Conservation (phyloP, 2,113 vertebrate species). For the Leucosticte australis region DNA sequence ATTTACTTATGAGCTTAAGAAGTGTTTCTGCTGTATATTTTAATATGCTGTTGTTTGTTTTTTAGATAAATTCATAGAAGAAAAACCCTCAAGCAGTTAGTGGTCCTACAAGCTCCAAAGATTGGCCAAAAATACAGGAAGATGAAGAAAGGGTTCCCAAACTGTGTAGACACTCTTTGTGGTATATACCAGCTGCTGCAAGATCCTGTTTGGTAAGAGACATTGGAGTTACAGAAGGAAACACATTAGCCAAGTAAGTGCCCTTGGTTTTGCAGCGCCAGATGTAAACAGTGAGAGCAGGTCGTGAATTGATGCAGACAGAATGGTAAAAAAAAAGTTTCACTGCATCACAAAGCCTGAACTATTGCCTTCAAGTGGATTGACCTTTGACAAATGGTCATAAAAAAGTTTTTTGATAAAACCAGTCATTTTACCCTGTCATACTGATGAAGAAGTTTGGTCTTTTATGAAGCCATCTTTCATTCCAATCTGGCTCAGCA, state of each 20-base stretch:
- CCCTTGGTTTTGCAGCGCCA: not conserved
- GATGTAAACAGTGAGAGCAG: not conserved
- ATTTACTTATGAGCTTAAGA: not conserved
- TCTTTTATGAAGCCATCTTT: not conserved
- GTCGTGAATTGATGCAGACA: not conserved
- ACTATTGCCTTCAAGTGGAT: not conserved
- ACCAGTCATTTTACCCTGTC: not conserved
- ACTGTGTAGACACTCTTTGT: not conserved
- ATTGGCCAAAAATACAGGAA: slow-evolving; percentile 40
- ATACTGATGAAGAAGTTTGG: not conserved
- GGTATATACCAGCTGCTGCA: slow-evolving; percentile 2
- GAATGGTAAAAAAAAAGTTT: not conserved
- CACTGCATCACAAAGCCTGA: not conserved
- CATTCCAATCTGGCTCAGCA: not conserved
- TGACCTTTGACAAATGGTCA: not conserved
- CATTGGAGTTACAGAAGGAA: not conserved
- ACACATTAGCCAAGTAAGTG: not conserved
- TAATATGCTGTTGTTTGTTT: not conserved
- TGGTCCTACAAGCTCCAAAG: not conserved
- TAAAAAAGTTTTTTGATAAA: not conserved
- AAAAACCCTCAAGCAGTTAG: not conserved
- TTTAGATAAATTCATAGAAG: not conserved
- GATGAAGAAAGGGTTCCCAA: slow-evolving; percentile 11
- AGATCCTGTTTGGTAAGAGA: slow-evolving; percentile 51
- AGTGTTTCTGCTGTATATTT: not conserved